These are phyloP conservation scores for Cecidostiba fungosa DNA, from an alignment of 2,888 invertebrate genomes.

Conservation along the genomic window DNA sequence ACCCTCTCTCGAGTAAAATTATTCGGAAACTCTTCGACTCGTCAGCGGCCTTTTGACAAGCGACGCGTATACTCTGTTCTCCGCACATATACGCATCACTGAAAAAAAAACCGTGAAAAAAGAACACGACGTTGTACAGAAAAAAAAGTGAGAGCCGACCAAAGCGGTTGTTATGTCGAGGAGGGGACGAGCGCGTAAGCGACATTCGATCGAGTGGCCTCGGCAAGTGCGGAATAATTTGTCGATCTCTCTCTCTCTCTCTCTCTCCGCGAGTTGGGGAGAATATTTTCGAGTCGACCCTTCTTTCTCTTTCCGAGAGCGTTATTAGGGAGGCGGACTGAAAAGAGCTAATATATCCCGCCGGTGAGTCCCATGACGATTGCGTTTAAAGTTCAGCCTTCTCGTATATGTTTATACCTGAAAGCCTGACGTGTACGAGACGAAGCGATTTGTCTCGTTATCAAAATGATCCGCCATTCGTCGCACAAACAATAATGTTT, in stretches of 20 bases:
- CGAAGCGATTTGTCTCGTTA: not conserved
- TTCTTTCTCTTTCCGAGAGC: conserved; percentile 59
- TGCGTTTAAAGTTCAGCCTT: conserved; percentile 49
- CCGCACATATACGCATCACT: not conserved
- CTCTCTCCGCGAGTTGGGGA: conserved; percentile 22
- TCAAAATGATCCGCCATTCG: not conserved
- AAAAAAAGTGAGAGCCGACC: conserved; percentile 13
- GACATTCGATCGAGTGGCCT: conserved; percentile 66
- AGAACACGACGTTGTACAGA: conserved; percentile 1
- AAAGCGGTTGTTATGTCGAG: conserved; percentile 5
- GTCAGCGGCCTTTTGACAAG: conserved; percentile 46
- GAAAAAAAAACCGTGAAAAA: conserved; percentile 19
- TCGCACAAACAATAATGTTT: not conserved
- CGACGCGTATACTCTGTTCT: conserved; percentile 8
- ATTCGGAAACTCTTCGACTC: conserved; percentile 41
- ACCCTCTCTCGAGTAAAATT: conserved; percentile 22
- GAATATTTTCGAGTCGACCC: conserved; percentile 56
- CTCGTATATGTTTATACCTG: conserved; percentile 56
- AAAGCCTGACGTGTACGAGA: not conserved
- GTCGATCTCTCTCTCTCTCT: conserved; percentile 53
- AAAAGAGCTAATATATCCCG: conserved; percentile 77
- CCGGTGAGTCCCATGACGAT: conserved; percentile 69
- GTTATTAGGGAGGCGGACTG: conserved; percentile 60
- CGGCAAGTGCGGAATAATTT: conserved; percentile 66
- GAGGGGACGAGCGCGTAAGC: conserved; percentile 37